phyloP scores from a whole-genome alignment of 2,797 vertebrate species.

The Myotis daubentonii region DNA sequence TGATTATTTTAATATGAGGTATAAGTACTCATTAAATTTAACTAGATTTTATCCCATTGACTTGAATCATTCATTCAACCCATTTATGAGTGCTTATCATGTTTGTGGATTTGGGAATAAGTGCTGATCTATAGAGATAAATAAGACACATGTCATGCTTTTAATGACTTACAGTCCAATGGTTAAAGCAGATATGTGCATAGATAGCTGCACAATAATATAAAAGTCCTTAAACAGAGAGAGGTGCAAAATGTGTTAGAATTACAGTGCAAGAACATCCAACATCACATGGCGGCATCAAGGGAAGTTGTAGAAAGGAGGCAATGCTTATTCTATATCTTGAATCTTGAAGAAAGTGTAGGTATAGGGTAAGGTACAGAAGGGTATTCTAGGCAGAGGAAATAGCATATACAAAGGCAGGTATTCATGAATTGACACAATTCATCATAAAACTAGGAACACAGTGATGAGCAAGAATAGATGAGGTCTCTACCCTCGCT shows the following conservation, averaged over 20 bases:
- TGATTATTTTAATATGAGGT: slow-evolving; percentile 16
- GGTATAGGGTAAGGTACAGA: neutral
- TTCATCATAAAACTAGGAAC: neutral
- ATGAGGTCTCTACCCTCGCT: neutral
- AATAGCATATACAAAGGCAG: neutral
- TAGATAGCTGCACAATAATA: neutral
- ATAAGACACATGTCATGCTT: neutral
- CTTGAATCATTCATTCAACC: neutral
- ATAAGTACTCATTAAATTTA: slow-evolving; percentile 19
- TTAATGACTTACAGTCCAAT: neutral
- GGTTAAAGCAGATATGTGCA: neutral
- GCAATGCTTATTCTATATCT: neutral
- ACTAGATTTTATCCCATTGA: neutral
- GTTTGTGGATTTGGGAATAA: slow-evolving; percentile 22
- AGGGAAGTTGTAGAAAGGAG: neutral
- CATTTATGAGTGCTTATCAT: neutral
- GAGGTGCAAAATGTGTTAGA: neutral
- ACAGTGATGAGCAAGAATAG: neutral
- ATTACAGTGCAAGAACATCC: neutral
- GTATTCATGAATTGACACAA: neutral
- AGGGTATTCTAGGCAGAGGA: neutral
- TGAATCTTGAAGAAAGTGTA: slow-evolving; percentile 26
- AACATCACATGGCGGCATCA: neutral
- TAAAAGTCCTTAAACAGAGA: neutral
- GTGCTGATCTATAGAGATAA: neutral